A percentile compares a stretch with the other conserved stretches of the same genome.
Conservation (phyloP, 2,113 vertebrate species). For the Zapornia atra region DNA sequence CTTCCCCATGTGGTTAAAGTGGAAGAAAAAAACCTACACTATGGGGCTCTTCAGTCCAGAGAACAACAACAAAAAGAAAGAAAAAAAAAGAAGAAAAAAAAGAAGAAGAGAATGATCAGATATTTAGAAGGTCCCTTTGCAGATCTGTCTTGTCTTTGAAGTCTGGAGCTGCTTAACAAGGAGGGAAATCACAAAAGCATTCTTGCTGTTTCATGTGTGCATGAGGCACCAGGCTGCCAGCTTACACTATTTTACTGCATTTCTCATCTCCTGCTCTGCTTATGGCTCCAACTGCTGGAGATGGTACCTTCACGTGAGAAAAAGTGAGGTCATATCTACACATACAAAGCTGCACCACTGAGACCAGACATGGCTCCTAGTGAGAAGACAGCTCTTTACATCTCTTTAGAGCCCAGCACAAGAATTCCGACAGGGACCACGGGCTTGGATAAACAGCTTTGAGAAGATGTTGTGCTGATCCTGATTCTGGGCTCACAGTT, state of each 20-base stretch:
- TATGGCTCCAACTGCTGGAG: background rate
- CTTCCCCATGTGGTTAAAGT: background rate
- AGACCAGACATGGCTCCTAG: background rate
- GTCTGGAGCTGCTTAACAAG: background rate
- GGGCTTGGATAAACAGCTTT: rapidly evolving
- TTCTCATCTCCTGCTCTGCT: background rate
- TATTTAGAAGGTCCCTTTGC: background rate
- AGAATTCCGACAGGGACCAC: rapidly evolving
- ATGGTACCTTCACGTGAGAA: background rate
- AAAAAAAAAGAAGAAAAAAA: background rate
- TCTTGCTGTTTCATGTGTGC: background rate
- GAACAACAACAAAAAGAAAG: background rate
- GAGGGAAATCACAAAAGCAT: background rate
- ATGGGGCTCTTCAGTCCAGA: background rate
- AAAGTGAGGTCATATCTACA: background rate
- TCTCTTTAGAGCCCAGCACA: background rate
- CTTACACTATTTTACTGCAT: background rate
- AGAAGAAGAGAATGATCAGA: background rate
- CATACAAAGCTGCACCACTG: background rate
- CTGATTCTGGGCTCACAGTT: background rate
- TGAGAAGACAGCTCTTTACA: background rate
- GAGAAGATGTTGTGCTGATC: rapidly evolving
- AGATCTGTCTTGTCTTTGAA: background rate
- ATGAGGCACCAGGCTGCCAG: background rate
- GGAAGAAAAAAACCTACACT: background rate